Conservation (phyloP, 2,797 vertebrate species). For the Vultur gryphus region DNA sequence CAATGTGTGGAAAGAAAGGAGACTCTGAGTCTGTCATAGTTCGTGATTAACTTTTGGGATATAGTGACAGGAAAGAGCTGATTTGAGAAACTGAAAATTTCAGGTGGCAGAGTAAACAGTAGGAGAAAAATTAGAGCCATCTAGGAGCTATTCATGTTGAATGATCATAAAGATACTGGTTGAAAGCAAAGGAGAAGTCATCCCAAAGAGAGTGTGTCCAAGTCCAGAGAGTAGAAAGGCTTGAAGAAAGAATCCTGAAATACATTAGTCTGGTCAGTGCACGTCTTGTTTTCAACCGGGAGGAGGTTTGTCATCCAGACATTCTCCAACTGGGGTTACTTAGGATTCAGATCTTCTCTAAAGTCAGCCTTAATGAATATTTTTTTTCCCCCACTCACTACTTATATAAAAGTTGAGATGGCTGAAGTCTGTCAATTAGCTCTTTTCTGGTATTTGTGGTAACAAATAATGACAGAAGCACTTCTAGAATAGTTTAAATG, state of each 20-base stretch:
- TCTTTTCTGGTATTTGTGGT: background rate
- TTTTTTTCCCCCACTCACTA: fast-evolving
- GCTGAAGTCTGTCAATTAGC: background rate
- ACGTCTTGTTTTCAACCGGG: background rate
- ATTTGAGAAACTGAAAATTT: background rate
- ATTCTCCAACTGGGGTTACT: background rate
- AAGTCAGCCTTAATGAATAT: background rate
- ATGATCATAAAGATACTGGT: background rate
- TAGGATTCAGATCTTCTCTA: background rate
- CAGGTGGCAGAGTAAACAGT: background rate
- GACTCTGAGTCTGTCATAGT: background rate
- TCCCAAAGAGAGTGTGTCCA: background rate
- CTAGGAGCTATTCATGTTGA: background rate
- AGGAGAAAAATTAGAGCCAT: background rate
- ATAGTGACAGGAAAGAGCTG: background rate
- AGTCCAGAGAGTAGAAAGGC: background rate
- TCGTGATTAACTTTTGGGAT: background rate
- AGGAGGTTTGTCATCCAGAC: background rate
- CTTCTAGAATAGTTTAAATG: background rate
- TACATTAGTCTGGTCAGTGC: background rate
- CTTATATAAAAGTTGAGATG: background rate
- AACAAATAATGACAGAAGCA: background rate
- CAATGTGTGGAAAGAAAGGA: background rate
- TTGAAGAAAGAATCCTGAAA: background rate
- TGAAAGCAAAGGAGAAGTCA: background rate